Conservation (phyloP, 2,888 invertebrate species). For the Patella pellucida region DNA sequence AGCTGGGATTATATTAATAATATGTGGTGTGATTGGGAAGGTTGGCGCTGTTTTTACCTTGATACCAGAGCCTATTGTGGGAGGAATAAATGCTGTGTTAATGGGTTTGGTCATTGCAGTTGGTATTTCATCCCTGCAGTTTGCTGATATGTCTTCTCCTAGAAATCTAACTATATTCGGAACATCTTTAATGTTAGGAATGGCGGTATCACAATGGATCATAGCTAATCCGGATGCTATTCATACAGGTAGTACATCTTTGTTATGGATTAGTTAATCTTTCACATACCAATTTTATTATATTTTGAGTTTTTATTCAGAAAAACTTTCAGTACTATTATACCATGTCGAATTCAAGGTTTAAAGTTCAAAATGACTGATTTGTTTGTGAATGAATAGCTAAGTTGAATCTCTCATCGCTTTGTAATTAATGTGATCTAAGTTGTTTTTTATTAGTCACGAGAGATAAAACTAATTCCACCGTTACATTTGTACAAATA, state of each 20-base stretch:
- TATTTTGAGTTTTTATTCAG: too few relatives aligned
- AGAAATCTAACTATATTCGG: constrained; percentile 91
- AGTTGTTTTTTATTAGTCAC: too few relatives aligned
- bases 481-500: too few relatives aligned
- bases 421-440: too few relatives aligned
- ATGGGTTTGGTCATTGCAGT: constrained; percentile 66
- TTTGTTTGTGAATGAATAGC: too few relatives aligned
- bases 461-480: too few relatives aligned
- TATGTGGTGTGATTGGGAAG: constrained; percentile 71
- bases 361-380: too few relatives aligned
- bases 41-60: constrained; percentile 72
- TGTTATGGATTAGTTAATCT: too few relatives aligned
- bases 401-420: too few relatives aligned
- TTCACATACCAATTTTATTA: too few relatives aligned
- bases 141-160: constrained; percentile 84
- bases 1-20: constrained; percentile 70
- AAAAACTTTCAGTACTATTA: too few relatives aligned
- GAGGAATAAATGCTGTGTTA: constrained; percentile 62
- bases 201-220: constrained; percentile 73
- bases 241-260: constrained; percentile 50
- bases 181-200: constrained; percentile 86
- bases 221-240: constrained; percentile 39
- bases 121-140: constrained; percentile 65
- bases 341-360: too few relatives aligned
- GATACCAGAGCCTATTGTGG: constrained; percentile 74